These are phyloP conservation scores for Malurus leucopterus DNA, from an alignment of 2,797 vertebrate genomes.

Conservation along the genomic window DNA sequence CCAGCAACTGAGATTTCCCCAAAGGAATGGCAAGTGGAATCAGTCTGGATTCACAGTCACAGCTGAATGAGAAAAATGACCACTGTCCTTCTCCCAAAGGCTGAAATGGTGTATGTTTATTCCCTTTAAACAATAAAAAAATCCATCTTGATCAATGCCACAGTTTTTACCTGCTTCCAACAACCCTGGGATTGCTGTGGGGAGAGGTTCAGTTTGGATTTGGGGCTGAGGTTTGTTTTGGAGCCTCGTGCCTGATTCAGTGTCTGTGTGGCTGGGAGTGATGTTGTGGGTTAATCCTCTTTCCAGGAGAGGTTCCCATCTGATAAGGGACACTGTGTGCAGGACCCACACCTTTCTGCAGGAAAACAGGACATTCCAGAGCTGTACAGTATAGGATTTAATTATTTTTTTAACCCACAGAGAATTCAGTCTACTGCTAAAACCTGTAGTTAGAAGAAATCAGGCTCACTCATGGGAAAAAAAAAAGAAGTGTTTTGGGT, in stretches of 20 bases:
- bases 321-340: constrained; percentile 17
- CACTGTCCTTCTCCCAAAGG: background rate
- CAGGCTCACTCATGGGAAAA: background rate
- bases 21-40: background rate
- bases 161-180: background rate
- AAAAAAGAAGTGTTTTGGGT: rapidly evolving
- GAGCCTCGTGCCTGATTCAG: background rate
- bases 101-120: background rate
- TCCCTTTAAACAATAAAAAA: background rate
- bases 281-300: background rate
- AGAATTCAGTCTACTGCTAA: background rate
- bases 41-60: background rate
- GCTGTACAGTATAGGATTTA: background rate
- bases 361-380: constrained; percentile 47
- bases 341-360: constrained; percentile 24
- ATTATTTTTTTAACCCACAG: background rate
- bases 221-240: background rate
- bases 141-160: background rate
- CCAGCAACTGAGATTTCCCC: background rate
- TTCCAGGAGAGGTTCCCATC: constrained; percentile 49
- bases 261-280: background rate
- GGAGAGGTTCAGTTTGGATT: background rate
- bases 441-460: background rate
- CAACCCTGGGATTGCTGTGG: background rate
- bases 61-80: background rate